Evolutionary conservation across 2,888 invertebrate species (phyloP), one percentile per base, ranked within the genome.

Genomic region (Syrista parreyssii): DNA sequence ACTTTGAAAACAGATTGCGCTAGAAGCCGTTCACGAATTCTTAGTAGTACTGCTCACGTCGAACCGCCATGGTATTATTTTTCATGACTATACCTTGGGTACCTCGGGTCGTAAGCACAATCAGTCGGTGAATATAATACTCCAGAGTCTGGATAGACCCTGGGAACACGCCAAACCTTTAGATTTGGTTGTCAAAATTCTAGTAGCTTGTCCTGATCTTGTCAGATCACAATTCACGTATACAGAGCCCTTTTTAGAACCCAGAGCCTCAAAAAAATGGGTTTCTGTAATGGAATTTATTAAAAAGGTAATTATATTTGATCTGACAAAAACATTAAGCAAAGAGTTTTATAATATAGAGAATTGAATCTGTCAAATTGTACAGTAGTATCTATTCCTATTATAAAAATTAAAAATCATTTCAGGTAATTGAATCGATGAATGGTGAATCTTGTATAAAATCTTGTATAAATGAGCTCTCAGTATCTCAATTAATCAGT

Each of bases 11-110:
- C 73, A 91, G 90, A 89, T 92, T 78, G 95, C 96, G 11, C 92
- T 92, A 72, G 92, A 92, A 15, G 91, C 94, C 12, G 92, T 95
- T 0, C 95, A 96, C 84, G 93, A 95, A 36, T 95, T 97, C 81
- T 92, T 97, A n/a, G 82, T 95, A n/a, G 92, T 94, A 74, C 90
- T 98, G 2, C 94, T 96, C 81, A 96, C 97, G 2, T 96, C 96
- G 0, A 94, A 95, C 83, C 96, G 95, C 89, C 90, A 94, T 86
- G 97, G 97, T 11, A 93, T 98, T 15, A 94, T 95, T 84, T 97
- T 97, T 87, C 93, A 94, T 82, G 96, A 97, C 85, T 94, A 93
- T 83, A 92, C 93, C 4, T 89, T 95, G 36, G 96, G 95, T 40
- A 92, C 94, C 69, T 92, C 93, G n/a, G 93, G 93, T 82, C 91